A percentile compares a stretch with the other conserved stretches of the same genome.
These are phyloP conservation scores for Tachyglossus aculeatus DNA, from an alignment of 2,797 vertebrate genomes.

Conservation along the genomic window DNA sequence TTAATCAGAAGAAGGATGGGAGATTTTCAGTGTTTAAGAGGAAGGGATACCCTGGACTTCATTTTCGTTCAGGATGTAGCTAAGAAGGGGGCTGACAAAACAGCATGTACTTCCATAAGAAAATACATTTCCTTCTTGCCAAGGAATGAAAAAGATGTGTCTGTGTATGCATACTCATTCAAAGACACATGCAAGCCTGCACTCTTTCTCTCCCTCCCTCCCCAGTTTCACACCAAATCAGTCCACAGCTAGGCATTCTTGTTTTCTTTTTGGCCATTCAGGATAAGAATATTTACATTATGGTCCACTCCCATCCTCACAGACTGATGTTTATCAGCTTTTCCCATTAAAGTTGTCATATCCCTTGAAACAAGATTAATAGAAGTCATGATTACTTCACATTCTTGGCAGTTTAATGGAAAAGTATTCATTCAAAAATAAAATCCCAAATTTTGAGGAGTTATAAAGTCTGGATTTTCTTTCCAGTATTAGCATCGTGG, in stretches of 20 bases:
- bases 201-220: too few relatives aligned
- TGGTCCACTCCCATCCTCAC: slow-evolving; percentile 70
- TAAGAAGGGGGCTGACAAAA: slow-evolving; percentile 48
- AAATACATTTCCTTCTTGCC: slow-evolving; percentile 53
- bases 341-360: slow-evolving; percentile 76
- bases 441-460: slow-evolving; percentile 60
- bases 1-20: slow-evolving; percentile 62
- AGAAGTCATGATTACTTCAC: slow-evolving; percentile 73
- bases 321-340: slow-evolving; percentile 78
- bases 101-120: slow-evolving; percentile 44
- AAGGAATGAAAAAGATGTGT: slow-evolving; percentile 59
- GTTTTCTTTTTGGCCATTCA: slow-evolving; percentile 60
- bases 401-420: slow-evolving; percentile 71
- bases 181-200: slow-evolving; percentile 23
- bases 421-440: slow-evolving; percentile 66
- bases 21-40: slow-evolving; percentile 45
- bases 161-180: slow-evolving; percentile 40
- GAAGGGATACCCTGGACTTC: slow-evolving; percentile 23
- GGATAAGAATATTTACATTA: slow-evolving; percentile 73
- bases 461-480: slow-evolving; percentile 36
- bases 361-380: slow-evolving; percentile 72
- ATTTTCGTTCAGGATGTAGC: slow-evolving; percentile 38
- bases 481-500: neutral
- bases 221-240: slow-evolving; percentile 38
- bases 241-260: slow-evolving; percentile 49